Conservation (phyloP, 2,113 vertebrate species). For the Gallinago jamesoni region DNA sequence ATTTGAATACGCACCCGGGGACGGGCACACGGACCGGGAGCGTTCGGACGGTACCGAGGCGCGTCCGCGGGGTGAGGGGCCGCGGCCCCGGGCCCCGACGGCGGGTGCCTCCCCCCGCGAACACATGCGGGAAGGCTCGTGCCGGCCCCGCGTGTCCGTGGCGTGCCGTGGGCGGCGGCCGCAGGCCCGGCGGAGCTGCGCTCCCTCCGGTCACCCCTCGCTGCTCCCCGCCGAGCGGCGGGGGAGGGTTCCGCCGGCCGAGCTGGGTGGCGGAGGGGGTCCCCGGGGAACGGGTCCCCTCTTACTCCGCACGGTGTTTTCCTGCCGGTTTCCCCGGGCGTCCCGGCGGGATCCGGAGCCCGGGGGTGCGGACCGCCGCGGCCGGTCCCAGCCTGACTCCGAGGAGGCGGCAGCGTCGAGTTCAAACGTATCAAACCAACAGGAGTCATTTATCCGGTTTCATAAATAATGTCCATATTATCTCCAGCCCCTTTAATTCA, state of each 20-base stretch:
- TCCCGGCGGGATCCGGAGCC: background rate
- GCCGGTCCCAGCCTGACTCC: conserved; percentile 2
- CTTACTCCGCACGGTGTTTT: background rate
- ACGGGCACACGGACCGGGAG: fast-evolving
- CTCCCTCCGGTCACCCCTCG: fast-evolving
- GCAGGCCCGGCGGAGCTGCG: background rate
- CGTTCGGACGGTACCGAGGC: background rate
- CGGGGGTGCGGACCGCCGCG: background rate
- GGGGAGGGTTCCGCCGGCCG: too few relatives aligned
- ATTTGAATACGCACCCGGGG: background rate
- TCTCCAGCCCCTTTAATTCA: conserved; percentile 60
- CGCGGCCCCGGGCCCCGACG: background rate
- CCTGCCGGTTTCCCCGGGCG: background rate
- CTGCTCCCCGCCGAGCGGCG: background rate
- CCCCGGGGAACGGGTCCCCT: background rate
- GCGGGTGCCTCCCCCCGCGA: background rate
- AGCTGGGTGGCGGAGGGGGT: background rate
- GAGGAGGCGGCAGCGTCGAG: conserved; percentile 25
- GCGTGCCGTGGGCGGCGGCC: background rate
- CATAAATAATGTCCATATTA: conserved; percentile 78
- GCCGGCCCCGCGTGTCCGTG: background rate
- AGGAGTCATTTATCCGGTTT: conserved; percentile 73
- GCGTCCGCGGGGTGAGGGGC: background rate
- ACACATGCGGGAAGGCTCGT: background rate
- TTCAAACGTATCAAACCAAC: conserved; percentile 58